phyloP scores from a whole-genome alignment of 2,888 invertebrate genomes.

The Nomada fucata region DNA sequence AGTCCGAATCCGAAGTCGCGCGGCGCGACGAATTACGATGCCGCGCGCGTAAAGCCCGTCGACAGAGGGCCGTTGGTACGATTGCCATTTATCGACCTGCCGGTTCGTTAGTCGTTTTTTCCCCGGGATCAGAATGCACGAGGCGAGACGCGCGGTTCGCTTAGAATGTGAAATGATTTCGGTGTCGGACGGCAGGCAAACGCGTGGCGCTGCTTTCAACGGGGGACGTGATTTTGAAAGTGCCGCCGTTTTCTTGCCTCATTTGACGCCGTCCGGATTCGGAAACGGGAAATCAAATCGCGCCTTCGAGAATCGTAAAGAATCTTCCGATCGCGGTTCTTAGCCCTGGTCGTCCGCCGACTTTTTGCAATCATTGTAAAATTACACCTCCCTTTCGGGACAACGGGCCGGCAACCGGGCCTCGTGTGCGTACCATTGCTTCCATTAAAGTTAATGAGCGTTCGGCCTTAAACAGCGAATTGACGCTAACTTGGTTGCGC shows the following conservation, averaged over 20 bases:
- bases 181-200: conserved; percentile 52
- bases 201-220: conserved; percentile 50
- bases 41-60: conserved; percentile 60
- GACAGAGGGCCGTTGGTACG: conserved; percentile 41
- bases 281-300: conserved; percentile 44
- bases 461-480: conserved; percentile 25
- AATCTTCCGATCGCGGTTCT: neutral
- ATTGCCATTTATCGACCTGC: conserved; percentile 62
- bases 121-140: conserved; percentile 65
- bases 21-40: conserved; percentile 59
- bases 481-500: neutral
- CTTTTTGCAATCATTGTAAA: conserved; percentile 4
- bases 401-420: conserved; percentile 14
- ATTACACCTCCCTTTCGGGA: conserved; percentile 27
- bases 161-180: conserved; percentile 66
- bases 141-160: conserved; percentile 25
- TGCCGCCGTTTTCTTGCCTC: conserved; percentile 38
- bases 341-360: neutral
- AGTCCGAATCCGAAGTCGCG: conserved; percentile 69
- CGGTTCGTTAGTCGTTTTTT: conserved; percentile 63
- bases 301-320: conserved; percentile 24
- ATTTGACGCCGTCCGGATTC: conserved; percentile 30
- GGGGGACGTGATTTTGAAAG: conserved; percentile 57
- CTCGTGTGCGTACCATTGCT: neutral
- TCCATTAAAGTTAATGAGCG: conserved; percentile 25